phyloP scores from a whole-genome alignment of 2,888 invertebrate species.

The Julus scanicus region DNA sequence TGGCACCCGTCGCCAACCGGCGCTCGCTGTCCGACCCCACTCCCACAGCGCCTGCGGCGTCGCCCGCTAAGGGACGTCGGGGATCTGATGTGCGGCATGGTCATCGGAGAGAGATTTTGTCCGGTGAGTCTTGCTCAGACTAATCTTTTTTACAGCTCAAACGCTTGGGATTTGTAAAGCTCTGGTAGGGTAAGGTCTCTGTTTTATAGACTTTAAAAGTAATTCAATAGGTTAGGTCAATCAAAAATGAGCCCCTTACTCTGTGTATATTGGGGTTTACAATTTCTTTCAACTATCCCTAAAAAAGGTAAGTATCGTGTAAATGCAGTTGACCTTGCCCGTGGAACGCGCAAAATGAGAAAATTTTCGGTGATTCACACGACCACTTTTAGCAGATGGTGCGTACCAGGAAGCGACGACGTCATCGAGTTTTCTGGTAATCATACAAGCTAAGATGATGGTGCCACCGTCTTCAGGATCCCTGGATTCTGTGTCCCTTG shows the following conservation, averaged over 20 bases:
- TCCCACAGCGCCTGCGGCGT: neutral
- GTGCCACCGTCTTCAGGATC: neutral
- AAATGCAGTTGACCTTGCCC: neutral
- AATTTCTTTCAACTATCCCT: too few relatives aligned
- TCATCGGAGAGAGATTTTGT: conserved; percentile 60
- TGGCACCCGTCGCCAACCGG: conserved; percentile 47
- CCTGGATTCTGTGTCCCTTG: neutral
- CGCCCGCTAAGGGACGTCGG: neutral
- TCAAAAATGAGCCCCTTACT: too few relatives aligned
- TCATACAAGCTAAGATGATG: neutral
- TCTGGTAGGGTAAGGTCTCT: too few relatives aligned
- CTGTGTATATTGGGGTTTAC: too few relatives aligned
- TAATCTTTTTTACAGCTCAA: neutral
- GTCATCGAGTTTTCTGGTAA: neutral
- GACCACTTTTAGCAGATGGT: neutral
- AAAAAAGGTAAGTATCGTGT: neutral
- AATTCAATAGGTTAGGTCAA: too few relatives aligned
- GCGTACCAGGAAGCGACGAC: neutral
- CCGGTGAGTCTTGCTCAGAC: conserved; percentile 57
- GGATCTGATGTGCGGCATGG: conserved; percentile 57
- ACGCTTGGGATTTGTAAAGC: too few relatives aligned
- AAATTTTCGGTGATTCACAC: neutral
- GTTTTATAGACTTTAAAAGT: too few relatives aligned
- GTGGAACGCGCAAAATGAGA: neutral
- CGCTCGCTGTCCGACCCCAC: conserved; percentile 51